Conservation (phyloP, 2,113 vertebrate species). For the Chamaea fasciata region DNA sequence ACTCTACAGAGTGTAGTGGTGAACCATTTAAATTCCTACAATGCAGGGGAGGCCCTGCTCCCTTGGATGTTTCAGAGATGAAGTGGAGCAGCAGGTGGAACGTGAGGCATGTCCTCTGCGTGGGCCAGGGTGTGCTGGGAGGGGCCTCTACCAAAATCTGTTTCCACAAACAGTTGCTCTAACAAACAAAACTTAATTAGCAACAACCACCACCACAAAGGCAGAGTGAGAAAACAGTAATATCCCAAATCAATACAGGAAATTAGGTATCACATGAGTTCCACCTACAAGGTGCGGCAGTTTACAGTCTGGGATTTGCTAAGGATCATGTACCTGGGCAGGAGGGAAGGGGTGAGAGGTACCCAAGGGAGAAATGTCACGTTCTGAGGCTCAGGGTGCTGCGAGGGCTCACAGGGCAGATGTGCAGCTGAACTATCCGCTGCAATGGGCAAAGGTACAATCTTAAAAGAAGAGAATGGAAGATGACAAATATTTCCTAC, state of each 20-base stretch:
- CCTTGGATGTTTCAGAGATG: background rate
- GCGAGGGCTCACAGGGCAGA: background rate
- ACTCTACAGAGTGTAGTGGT: background rate
- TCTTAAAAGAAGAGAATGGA: background rate
- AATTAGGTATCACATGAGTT: accelerated
- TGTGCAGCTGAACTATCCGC: background rate
- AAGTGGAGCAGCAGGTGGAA: background rate
- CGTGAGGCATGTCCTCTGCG: background rate
- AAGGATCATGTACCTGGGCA: background rate
- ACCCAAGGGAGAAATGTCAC: background rate
- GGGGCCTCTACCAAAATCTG: background rate
- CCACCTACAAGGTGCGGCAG: accelerated
- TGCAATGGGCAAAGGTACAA: accelerated
- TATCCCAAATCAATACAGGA: background rate
- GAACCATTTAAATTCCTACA: background rate
- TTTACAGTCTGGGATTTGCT: background rate
- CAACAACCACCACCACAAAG: background rate
- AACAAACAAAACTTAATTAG: constrained; percentile 24
- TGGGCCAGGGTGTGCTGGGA: constrained; percentile 22
- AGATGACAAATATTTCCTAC: background rate
- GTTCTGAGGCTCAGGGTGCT: background rate
- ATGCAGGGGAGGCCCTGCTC: background rate
- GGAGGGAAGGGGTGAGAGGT: background rate
- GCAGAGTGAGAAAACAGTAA: background rate
- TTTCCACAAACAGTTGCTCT: constrained; percentile 10